These are phyloP conservation scores for Magallana ariakensis DNA, from an alignment of 1,140 invertebrate genomes.

Conservation along the genomic window DNA sequence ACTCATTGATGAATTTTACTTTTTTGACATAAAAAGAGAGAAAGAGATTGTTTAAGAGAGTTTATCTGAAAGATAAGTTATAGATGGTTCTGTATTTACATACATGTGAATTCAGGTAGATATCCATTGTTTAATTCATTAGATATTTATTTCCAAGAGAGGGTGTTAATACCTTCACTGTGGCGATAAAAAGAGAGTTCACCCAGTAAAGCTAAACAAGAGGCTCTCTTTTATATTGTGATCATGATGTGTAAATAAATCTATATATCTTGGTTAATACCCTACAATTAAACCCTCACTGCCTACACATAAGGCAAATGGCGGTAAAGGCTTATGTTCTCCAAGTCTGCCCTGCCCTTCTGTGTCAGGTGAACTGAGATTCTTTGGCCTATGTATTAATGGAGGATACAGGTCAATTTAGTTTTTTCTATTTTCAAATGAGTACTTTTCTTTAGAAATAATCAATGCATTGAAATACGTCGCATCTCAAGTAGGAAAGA, in stretches of 20 bases:
- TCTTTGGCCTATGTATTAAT: background rate
- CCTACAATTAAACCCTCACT: background rate
- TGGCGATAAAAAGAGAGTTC: background rate
- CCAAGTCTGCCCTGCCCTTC: background rate
- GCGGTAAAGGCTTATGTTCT: background rate
- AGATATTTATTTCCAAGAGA: conserved; percentile 1
- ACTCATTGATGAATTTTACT: conserved; percentile 26
- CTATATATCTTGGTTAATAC: conserved; percentile 25
- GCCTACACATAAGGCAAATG: background rate
- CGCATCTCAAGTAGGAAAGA: no score
- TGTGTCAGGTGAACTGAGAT: background rate
- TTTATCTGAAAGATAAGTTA: no score
- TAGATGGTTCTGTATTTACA: no score
- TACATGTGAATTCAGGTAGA: no score
- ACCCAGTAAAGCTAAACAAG: background rate
- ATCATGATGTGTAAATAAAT: conserved; percentile 32
- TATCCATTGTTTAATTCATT: background rate
- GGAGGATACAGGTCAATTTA: no score
- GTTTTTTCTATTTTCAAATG: no score
- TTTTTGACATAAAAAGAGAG: background rate
- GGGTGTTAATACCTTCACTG: background rate
- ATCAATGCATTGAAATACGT: no score
- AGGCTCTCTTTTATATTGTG: conserved; percentile 5
- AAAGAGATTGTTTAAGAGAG: no score
- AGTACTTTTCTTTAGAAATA: no score